Base-by-base conservation (phyloP, 1,140 invertebrate species). In the Contarinia nasturtii region DNA sequence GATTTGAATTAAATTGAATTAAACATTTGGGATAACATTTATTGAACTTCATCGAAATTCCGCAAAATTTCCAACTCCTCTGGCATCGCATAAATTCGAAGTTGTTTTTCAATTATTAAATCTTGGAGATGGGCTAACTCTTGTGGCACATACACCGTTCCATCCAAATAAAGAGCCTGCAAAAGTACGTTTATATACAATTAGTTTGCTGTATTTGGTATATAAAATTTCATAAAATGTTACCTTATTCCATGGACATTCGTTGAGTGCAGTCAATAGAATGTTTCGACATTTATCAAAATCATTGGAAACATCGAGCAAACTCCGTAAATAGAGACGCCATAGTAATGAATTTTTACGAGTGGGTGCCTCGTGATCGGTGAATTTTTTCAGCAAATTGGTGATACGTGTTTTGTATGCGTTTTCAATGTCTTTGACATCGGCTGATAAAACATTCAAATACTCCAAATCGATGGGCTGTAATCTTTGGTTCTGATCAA, bases 211-310 rank as follows among this genome's bases (percentile, higher is more conserved):
- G 19, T 22, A 44, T 20, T 17, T 18, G 18, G 7, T 41, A 12
- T 41, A 11, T 10, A 18, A 21, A 43, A 43, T 10, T 37, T 17
- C n/a, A 7, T 14, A 11, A 33, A 33, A 11, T 33, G 7, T 53
- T 63, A 71, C 70, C 58, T 77, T 79, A 46, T 75, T 67, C 79
- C 79, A 82, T 7, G 79, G 79, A 54, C 78, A 80, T 51, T 75
- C 69, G 52, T 77, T 73, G 15, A 76, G 53, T 0, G 73, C 72
- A 46, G 55, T 55, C 48, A 73, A 67, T 41, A 74, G 66, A 46
- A 65, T 66, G 14, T 65, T 61, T 44, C 66, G 61, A 49, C 64
- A 60, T 15, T 51, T 55, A 46, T 55, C 58, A 37, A 55, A 57
- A 10, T 50, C 54, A 14, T 52, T 56, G 4, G 17, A 46, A 18